Conservation (phyloP, 2,888 invertebrate species). For the Meghimatium bilineatum region DNA sequence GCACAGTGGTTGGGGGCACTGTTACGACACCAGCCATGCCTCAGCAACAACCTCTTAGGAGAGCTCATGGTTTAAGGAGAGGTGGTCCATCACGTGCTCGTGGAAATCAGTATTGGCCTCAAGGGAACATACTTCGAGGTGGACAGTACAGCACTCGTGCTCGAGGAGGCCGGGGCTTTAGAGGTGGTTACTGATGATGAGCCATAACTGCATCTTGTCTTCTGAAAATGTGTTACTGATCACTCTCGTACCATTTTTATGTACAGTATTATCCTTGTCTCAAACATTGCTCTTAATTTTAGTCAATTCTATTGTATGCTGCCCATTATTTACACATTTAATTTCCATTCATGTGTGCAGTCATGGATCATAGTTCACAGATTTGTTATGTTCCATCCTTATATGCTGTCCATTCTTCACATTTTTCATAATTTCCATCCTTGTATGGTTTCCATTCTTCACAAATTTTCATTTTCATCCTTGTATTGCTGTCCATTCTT, state of each 20-base stretch:
- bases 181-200: conserved; percentile 10
- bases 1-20: conserved; percentile 36
- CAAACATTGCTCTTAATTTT: neutral
- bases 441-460: too few species aligned
- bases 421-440: neutral
- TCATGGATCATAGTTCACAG: too few species aligned
- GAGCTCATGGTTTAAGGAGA: conserved; percentile 55
- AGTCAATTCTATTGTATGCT: neutral
- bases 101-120: conserved; percentile 49
- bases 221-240: too few species aligned
- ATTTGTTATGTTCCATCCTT: neutral
- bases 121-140: conserved; percentile 44
- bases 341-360: neutral
- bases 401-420: too few species aligned
- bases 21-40: conserved; percentile 36
- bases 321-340: too few species aligned
- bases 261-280: neutral
- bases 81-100: conserved; percentile 52
- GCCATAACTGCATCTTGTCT: too few species aligned
- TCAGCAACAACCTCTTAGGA: conserved; percentile 35
- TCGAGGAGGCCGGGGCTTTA: conserved; percentile 30
- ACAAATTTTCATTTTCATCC: neutral
- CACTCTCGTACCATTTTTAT: neutral
- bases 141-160: conserved; percentile 31
- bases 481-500: neutral